These are phyloP conservation scores for Lota lota DNA, from an alignment of 2,113 vertebrate genomes.

Conservation along the genomic window DNA sequence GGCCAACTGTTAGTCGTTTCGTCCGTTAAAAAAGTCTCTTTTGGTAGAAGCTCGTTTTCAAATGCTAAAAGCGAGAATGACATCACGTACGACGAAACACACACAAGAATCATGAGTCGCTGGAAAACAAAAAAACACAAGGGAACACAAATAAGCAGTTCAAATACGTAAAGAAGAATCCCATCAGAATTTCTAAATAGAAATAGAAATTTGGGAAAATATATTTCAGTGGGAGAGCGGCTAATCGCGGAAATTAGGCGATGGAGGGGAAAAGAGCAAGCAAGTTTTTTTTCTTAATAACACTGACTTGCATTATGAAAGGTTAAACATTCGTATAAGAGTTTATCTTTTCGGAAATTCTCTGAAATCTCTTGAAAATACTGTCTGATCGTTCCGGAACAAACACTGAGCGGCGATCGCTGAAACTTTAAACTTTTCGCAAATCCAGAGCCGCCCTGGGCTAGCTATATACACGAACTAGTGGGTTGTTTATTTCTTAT, in stretches of 20 bases:
- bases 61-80: slow-evolving; percentile 66
- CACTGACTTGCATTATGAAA: slow-evolving; percentile 61
- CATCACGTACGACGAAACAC: slow-evolving; percentile 45
- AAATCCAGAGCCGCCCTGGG: neutral
- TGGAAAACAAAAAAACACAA: slow-evolving; percentile 55
- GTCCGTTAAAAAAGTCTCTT: slow-evolving; percentile 54
- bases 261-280: neutral
- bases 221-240: slow-evolving; percentile 16
- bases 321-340: slow-evolving; percentile 59
- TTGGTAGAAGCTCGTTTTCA: slow-evolving; percentile 76
- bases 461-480: slow-evolving; percentile 52
- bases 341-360: slow-evolving; percentile 29
- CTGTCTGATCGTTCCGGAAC: slow-evolving; percentile 27
- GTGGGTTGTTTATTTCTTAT: slow-evolving; percentile 22
- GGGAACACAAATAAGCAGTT: slow-evolving; percentile 67
- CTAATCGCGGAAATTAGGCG: slow-evolving; percentile 3
- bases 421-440: too few relatives aligned
- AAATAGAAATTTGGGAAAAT: slow-evolving; percentile 50
- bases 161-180: slow-evolving; percentile 72
- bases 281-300: slow-evolving; percentile 45
- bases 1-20: too few relatives aligned
- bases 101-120: too few relatives aligned
- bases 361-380: neutral
- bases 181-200: slow-evolving; percentile 68
- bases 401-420: neutral